Evolutionary conservation across 2,888 invertebrate species (phyloP).

Genomic region (Venustoraphidia nigricollis): DNA sequence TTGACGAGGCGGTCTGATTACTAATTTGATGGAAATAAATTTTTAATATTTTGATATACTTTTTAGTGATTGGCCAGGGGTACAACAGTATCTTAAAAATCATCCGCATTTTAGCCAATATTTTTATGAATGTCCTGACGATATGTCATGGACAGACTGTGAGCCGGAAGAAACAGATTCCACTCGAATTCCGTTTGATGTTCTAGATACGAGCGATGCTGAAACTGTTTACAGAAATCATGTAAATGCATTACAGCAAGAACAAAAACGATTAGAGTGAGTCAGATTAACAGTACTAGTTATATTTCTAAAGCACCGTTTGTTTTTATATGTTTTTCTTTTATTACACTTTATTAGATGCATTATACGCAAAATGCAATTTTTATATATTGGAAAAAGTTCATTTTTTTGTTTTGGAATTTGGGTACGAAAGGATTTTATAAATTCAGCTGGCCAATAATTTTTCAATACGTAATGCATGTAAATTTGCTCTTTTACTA

Average conservation of each 20-base stretch:
- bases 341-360: slow-evolving; percentile 4
- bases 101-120: slow-evolving; percentile 90
- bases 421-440: slow-evolving; percentile 1
- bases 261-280: slow-evolving; percentile 84
- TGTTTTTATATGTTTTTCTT: not conserved
- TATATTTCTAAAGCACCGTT: not conserved
- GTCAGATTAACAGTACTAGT: slow-evolving; percentile 22
- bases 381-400: not conserved
- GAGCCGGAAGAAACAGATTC: slow-evolving; percentile 50
- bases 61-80: slow-evolving; percentile 73
- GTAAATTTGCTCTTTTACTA: too few relatives aligned
- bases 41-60: not conserved
- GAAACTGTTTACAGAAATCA: slow-evolving; percentile 85
- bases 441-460: slow-evolving; percentile 6
- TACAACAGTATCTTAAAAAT: slow-evolving; percentile 69
- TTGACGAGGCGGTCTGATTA: too few relatives aligned
- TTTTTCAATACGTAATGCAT: not conserved
- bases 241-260: slow-evolving; percentile 79
- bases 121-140: slow-evolving; percentile 63
- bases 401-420: slow-evolving; percentile 1
- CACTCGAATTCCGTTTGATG: slow-evolving; percentile 79
- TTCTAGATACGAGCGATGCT: slow-evolving; percentile 80
- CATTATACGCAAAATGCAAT: not conserved
- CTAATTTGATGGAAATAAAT: too few relatives aligned
- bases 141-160: slow-evolving; percentile 59